phyloP scores from a whole-genome alignment of 2,113 vertebrate genomes.

The Mormoops blainvillei region DNA sequence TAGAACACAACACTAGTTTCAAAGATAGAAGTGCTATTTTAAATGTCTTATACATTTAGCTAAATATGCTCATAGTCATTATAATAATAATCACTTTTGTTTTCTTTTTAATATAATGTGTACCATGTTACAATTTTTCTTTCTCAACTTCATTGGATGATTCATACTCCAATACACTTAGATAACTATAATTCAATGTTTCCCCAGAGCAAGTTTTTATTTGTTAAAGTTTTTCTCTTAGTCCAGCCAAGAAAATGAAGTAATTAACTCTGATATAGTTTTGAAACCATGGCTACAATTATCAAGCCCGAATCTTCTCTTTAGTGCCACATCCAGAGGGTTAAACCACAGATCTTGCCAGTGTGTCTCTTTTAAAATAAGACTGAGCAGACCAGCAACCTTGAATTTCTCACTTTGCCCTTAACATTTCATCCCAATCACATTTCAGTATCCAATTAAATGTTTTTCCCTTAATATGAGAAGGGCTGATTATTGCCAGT shows the following conservation, averaged over 20 bases:
- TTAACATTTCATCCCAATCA: conserved; percentile 55
- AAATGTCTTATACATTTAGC: conserved; percentile 50
- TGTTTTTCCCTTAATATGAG: conserved; percentile 45
- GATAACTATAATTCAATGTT: background rate
- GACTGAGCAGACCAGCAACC: conserved; percentile 36
- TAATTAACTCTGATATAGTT: conserved; percentile 61
- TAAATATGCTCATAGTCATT: conserved; percentile 61
- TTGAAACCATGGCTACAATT: conserved; percentile 37
- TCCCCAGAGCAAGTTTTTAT: conserved; percentile 47
- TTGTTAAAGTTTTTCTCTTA: conserved; percentile 51
- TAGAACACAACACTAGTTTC: background rate
- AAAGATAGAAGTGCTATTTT: conserved; percentile 23
- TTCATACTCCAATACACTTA: conserved; percentile 1
- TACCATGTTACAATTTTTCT: conserved; percentile 19
- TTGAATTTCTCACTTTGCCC: conserved; percentile 50
- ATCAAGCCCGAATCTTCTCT: conserved; percentile 50
- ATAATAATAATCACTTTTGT: conserved; percentile 28
- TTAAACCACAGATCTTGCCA: conserved; percentile 47
- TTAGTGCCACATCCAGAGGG: conserved; percentile 49
- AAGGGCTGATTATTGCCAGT: conserved; percentile 42
- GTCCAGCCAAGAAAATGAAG: conserved; percentile 29
- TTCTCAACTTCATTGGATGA: background rate
- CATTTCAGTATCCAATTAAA: conserved; percentile 55
- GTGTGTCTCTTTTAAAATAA: conserved; percentile 50
- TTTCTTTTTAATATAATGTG: conserved; percentile 23